A percentile compares a stretch with the other conserved stretches of the same genome.
phyloP scores from a whole-genome alignment of 1,140 invertebrate species.

The Pogonus chalceus region DNA sequence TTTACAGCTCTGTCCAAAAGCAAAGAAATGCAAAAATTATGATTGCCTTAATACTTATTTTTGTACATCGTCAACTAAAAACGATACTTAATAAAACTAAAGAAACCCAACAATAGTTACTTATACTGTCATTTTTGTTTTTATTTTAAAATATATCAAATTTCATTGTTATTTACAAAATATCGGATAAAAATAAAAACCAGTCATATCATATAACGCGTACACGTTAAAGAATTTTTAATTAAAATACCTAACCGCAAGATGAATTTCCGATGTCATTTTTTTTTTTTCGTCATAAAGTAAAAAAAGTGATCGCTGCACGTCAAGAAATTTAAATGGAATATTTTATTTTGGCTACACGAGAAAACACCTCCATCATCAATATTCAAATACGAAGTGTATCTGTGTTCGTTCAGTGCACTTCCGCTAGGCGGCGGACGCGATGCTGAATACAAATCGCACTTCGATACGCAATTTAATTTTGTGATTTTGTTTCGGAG shows the following conservation, averaged over 20 bases:
- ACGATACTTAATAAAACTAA: no score
- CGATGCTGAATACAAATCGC: constrained; percentile 1
- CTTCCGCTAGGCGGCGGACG: neutral
- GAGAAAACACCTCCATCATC: neutral
- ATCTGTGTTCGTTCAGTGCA: neutral
- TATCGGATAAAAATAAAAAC: no score
- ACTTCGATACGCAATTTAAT: constrained; percentile 5
- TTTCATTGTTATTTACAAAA: no score
- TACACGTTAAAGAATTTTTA: neutral
- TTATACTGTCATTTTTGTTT: no score
- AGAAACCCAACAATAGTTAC: no score
- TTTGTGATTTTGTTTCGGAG: neutral
- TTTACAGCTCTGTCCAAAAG: no score
- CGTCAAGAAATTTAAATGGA: neutral
- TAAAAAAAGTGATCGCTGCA: neutral
- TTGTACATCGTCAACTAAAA: no score
- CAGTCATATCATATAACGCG: no score
- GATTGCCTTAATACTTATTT: no score
- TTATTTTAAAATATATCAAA: no score
- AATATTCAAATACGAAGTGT: constrained; percentile 1
- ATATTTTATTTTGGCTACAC: neutral
- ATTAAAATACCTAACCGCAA: neutral
- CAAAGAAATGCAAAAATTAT: no score
- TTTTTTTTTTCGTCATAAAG: constrained; percentile 2
- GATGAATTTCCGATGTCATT: constrained; percentile 3